These are phyloP conservation scores for Agapornis canus DNA, from an alignment of 2,797 vertebrate species.

Conservation along the genomic window DNA sequence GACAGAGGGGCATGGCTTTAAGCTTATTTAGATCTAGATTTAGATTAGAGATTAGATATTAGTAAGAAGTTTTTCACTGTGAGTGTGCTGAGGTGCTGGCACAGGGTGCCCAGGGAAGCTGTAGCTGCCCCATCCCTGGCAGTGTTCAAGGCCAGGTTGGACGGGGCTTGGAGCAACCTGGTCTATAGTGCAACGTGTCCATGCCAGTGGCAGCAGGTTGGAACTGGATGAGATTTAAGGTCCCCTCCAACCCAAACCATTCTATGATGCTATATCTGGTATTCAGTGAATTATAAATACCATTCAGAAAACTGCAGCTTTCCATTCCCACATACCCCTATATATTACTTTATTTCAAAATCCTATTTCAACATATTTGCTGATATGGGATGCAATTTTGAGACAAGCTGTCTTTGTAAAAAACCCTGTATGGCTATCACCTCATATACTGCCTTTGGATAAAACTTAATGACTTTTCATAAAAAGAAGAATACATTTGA, in stretches of 20 bases:
- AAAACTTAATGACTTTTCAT: slow-evolving; percentile 74
- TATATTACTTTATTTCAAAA: neutral
- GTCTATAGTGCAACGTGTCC: neutral
- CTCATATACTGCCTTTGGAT: slow-evolving; percentile 41
- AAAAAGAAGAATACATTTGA: slow-evolving; percentile 70
- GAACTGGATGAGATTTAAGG: neutral
- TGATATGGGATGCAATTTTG: neutral
- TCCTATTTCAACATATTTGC: neutral
- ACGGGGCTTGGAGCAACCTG: neutral
- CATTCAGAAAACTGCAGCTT: neutral
- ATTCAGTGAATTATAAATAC: neutral
- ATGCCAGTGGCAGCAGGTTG: neutral
- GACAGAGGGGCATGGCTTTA: neutral
- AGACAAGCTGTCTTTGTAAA: slow-evolving; percentile 5
- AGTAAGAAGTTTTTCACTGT: neutral
- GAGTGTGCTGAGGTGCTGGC: neutral
- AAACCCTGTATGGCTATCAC: slow-evolving; percentile 31
- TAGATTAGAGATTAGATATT: neutral
- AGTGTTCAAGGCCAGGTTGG: neutral
- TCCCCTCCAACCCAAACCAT: neutral
- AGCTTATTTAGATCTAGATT: neutral
- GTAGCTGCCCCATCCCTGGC: neutral
- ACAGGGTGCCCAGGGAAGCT: neutral
- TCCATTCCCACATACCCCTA: neutral
- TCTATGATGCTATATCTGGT: neutral